Base-by-base conservation (phyloP, 2,888 invertebrate genomes). In the Tenthredo notha region DNA sequence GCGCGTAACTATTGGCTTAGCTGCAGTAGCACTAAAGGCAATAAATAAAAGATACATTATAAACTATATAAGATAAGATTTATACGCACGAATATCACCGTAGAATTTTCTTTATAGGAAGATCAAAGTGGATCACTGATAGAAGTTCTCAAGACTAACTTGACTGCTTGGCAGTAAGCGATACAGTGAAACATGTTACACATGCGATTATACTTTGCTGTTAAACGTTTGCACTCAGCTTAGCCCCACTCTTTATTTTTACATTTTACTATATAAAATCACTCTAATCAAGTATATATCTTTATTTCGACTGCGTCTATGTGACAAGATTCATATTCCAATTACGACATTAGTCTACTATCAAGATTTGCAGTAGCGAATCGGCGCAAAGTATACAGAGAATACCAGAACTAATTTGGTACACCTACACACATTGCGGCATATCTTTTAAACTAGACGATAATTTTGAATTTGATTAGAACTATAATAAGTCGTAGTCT, bases 111-210 rank as follows among this genome's bases (percentile, higher is more conserved):
- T 61, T 25, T 61, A 21, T 61, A n/a, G 6, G 10, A 33, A 70
- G 15, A 70, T 29, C 37, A 40, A 29, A 37, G 18, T n/a, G 37
- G n/a, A 18, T n/a, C 37, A 33, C n/a, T 33, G 18, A 67, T 67
- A 1, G 29, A 67, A 67, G 1, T 29, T 12, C 5, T 12, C 5
- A 29, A 33, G 33, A 33, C 33, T 67, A 29, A 70, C 25, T 70
- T 70, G 70, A 70, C 70, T 70, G 70, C 6, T n/a, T 70, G 70
- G 40, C 10, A 70, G 70, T n/a, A 37, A 37, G 70, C 3, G 70
- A 70, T 37, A 70, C 70, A 70, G 70, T 70, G 70, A n/a, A 40
- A 70, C n/a, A 70, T n/a, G 15, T 37, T 33, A n/a, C 54, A n/a
- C n/a, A 54, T 25, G 25, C 61, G 61, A 25, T 47, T 61, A 61